These are phyloP conservation scores for Lucilia sericata DNA, from an alignment of 1,140 invertebrate genomes.

Conservation along the genomic window DNA sequence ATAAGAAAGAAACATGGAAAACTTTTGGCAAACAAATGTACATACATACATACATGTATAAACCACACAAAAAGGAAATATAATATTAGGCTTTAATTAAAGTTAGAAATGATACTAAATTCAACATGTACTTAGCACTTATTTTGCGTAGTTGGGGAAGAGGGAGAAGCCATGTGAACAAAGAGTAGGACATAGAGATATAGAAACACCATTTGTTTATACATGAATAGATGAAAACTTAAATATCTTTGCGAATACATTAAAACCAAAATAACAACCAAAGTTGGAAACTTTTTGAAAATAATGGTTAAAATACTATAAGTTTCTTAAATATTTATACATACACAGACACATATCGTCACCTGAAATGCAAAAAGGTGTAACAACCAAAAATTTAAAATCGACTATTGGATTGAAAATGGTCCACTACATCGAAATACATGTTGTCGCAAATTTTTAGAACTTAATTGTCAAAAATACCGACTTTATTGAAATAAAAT, in stretches of 20 bases:
- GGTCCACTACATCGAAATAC: no score
- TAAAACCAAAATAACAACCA: neutral
- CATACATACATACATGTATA: neutral
- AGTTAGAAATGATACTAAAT: constrained; percentile 10
- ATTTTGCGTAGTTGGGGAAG: neutral
- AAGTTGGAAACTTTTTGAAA: constrained; percentile 1
- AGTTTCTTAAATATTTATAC: constrained; percentile 8
- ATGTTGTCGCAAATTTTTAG: no score
- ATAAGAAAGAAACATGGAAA: neutral
- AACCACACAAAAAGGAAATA: constrained; percentile 1
- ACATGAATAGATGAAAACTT: neutral
- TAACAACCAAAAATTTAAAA: no score
- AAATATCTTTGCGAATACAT: neutral
- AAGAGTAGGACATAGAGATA: neutral
- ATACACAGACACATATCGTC: neutral
- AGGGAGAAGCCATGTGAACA: no score
- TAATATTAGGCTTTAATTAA: constrained; percentile 16
- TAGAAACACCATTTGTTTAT: neutral
- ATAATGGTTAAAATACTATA: constrained; percentile 15
- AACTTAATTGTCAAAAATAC: no score
- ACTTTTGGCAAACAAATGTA: neutral
- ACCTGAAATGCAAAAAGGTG: no score
- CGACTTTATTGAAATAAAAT: no score
- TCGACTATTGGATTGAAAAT: no score
- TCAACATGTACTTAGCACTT: neutral